phyloP scores from a whole-genome alignment of 2,113 vertebrate species.

The Chrysemys picta region DNA sequence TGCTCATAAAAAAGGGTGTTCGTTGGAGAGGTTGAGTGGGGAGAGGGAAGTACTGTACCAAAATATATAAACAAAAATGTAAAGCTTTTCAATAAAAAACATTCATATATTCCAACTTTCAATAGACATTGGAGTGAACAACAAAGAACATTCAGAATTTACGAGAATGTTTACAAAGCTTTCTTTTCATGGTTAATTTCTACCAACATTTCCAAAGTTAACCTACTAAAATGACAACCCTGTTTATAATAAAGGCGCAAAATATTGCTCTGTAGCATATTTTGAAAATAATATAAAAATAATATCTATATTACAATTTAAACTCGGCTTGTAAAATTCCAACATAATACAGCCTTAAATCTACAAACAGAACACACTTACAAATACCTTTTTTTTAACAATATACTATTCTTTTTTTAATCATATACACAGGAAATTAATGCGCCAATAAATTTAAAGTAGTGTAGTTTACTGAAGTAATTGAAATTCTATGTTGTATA shows the following conservation, averaged over 20 bases:
- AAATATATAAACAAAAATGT: constrained; percentile 62
- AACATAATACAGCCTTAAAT: constrained; percentile 78
- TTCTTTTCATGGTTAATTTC: constrained; percentile 61
- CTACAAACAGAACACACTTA: constrained; percentile 83
- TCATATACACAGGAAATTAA: constrained; percentile 84
- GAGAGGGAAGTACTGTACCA: constrained; percentile 31
- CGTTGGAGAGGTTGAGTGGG: not conserved
- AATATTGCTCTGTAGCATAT: constrained; percentile 83
- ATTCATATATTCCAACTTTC: constrained; percentile 53
- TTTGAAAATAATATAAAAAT: constrained; percentile 88
- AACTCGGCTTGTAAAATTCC: constrained; percentile 85
- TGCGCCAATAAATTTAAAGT: constrained; percentile 88
- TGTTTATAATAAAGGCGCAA: constrained; percentile 80
- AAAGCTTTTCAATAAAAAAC: constrained; percentile 68
- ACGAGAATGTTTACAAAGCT: constrained; percentile 62
- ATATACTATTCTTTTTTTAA: constrained; percentile 80
- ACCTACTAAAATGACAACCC: constrained; percentile 76
- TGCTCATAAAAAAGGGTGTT: constrained; percentile 45
- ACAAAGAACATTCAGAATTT: constrained; percentile 66
- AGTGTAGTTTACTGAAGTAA: constrained; percentile 84
- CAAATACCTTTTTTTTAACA: constrained; percentile 82
- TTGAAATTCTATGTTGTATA: constrained; percentile 81
- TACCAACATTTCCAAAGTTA: constrained; percentile 67
- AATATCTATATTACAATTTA: constrained; percentile 86
- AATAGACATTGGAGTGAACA: constrained; percentile 60